Conservation (phyloP, 2,888 invertebrate species). For the Volucella zonaria region DNA sequence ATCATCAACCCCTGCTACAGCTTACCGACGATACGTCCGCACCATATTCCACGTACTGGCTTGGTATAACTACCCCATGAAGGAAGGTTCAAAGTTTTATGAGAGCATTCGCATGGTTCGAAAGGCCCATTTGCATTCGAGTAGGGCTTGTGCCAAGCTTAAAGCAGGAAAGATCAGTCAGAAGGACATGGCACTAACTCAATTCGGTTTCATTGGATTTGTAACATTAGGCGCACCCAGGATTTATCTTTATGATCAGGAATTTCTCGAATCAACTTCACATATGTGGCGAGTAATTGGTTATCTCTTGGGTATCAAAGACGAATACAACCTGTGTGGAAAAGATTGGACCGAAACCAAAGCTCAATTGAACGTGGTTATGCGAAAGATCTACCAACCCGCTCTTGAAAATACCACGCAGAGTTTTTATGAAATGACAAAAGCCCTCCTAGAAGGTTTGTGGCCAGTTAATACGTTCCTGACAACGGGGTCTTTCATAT, state of each 20-base stretch:
- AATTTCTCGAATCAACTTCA: constrained; percentile 88
- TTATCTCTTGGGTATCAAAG: constrained; percentile 91
- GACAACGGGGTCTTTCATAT: constrained; percentile 85
- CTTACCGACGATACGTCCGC: constrained; percentile 90
- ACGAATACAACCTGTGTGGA: constrained; percentile 90
- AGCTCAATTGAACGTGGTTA: constrained; percentile 83
- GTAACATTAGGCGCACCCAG: constrained; percentile 86
- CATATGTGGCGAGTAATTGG: constrained; percentile 94
- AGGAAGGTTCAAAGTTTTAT: constrained; percentile 85
- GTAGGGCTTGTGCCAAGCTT: constrained; percentile 83
- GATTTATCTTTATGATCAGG: constrained; percentile 86
- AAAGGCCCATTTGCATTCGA: constrained; percentile 86
- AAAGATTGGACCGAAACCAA: constrained; percentile 86
- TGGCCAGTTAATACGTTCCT: constrained; percentile 87
- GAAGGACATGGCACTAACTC: constrained; percentile 92
- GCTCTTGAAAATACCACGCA: constrained; percentile 85
- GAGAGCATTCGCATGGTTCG: constrained; percentile 87
- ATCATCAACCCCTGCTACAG: constrained; percentile 86
- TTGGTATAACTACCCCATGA: constrained; percentile 86
- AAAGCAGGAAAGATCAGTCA: constrained; percentile 87
- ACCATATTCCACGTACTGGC: constrained; percentile 89
- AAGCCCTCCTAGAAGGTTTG: constrained; percentile 87
- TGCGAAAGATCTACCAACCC: constrained; percentile 86
- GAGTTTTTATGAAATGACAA: constrained; percentile 87
- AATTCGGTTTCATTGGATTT: constrained; percentile 93